Evolutionary conservation across 2,888 invertebrate species (phyloP), one percentile per base, ranked within the genome.

Genomic region (Tetheella fluctuosa): DNA sequence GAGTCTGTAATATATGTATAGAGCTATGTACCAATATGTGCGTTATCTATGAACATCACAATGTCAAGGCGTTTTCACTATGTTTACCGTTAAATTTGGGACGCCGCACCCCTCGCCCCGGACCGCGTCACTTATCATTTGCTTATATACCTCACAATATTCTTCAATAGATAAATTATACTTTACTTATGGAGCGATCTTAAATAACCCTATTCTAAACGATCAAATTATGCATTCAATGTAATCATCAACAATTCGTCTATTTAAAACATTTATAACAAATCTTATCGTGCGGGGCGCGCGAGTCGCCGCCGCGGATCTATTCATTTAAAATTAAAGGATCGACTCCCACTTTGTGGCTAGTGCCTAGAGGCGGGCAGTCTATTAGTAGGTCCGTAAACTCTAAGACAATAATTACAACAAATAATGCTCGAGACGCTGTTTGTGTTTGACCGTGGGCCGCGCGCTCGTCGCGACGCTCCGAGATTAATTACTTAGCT

Each of bases 141-240:
- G 87, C 88, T 89, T 89, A 84, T 76, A 87, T 76, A 84, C 84
- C 83, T 89, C 90, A 88, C 84, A 81, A 78, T 88, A 88, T 84
- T 83, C 85, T 78, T 85, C 90, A 86, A 81, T 90, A 90, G 88
- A 90, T 92, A 91, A 91, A 91, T 91, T 91, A 92, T 91, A 90
- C 80, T 86, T 89, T 86, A 89, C 91, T 93, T 91, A 93, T 80
- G 91, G 92, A 91, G 89, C 92, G 90, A 92, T 91, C 92, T 93
- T 92, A 92, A 89, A 90, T 92, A 92, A 92, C 89, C 90, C 92
- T 92, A 92, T 89, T 85, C 92, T 92, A 92, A 88, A 89, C 89
- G 88, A 86, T 91, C 91, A 91, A 91, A 91, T 91, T 89, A 91
- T 91, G 90, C 89, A 83, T 85, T 86, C 80, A 89, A 87, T 89